Base-by-base conservation (phyloP, 2,888 invertebrate species). In the Chesias legatella region DNA sequence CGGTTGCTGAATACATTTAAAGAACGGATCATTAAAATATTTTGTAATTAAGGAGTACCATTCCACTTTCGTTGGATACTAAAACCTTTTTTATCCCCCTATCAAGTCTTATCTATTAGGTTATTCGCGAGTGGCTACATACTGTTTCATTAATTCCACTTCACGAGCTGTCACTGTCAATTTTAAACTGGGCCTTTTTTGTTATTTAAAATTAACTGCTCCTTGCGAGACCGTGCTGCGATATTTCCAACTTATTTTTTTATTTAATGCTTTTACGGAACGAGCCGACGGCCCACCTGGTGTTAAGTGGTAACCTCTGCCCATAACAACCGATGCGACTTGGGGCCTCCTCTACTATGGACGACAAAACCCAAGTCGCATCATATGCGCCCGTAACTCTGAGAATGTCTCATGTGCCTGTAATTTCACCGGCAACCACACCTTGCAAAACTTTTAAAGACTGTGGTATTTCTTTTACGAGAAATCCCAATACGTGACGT, bases 401-500 rank as follows among this genome's bases (percentile, higher is more conserved):
- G n/a, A n/a, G n/a, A n/a, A n/a, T n/a, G n/a, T n/a, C n/a, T n/a
- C n/a, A n/a, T n/a, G n/a, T n/a, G n/a, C n/a, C n/a, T n/a, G n/a
- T n/a, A n/a, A n/a, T n/a, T n/a, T n/a, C n/a, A n/a, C n/a, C n/a
- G n/a, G n/a, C n/a, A n/a, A n/a, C n/a, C n/a, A n/a, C n/a, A n/a
- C n/a, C n/a, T n/a, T n/a, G n/a, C n/a, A n/a, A n/a, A n/a, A n/a
- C n/a, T 75, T 75, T 73, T 64, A 62, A 65, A 70, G 67, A 53
- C 46, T 48, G 50, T 53, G 61, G 63, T 63, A 62, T 70, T 64
- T 64, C 67, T 61, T 49, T 48, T 43, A 56, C 62, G 69, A 74
- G 73, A 76, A 74, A 67, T 63, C 59, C 34, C 49, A 39, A 54
- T 63, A 76, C 78, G 79, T 79, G 77, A 72, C 60, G 65, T 50